Conservation (phyloP, 1,140 invertebrate species). For the Cylas formicarius region DNA sequence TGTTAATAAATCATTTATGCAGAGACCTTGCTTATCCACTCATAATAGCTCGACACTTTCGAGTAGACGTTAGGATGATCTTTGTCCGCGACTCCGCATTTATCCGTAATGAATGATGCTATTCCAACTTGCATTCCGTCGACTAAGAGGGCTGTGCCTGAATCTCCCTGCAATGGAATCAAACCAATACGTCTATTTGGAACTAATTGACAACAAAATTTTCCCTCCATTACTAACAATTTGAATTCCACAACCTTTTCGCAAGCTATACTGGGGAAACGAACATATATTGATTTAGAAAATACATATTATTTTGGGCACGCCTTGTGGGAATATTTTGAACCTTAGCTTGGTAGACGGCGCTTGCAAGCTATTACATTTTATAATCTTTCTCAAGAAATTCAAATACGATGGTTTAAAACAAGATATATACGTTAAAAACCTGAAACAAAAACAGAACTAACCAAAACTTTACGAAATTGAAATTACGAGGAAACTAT, state of each 20-base stretch:
- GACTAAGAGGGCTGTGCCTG: conserved; percentile 21
- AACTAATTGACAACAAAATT: neutral
- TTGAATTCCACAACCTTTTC: too few species aligned
- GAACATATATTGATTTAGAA: too few species aligned
- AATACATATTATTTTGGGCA: too few species aligned
- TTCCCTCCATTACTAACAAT: neutral
- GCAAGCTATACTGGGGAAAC: too few species aligned
- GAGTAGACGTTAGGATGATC: conserved; percentile 23
- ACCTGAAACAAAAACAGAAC: neutral
- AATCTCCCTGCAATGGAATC: conserved; percentile 24
- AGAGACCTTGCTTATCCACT: too few species aligned
- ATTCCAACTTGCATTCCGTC: conserved; percentile 19
- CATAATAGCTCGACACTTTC: conserved; percentile 15
- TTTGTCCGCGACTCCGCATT: conserved; percentile 18
- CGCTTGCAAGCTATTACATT: too few species aligned
- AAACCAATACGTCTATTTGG: too few species aligned
- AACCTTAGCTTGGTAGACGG: too few species aligned
- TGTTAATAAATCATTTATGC: too few species aligned
- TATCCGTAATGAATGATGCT: conserved; percentile 22
- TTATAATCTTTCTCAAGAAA: neutral
- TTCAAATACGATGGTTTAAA: neutral
- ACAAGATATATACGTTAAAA: neutral
- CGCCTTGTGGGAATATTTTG: too few species aligned
- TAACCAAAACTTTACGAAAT: too few species aligned
- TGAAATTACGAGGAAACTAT: too few species aligned